phyloP scores from a whole-genome alignment of 2,888 invertebrate genomes.

The Drosophila kambysellisi region DNA sequence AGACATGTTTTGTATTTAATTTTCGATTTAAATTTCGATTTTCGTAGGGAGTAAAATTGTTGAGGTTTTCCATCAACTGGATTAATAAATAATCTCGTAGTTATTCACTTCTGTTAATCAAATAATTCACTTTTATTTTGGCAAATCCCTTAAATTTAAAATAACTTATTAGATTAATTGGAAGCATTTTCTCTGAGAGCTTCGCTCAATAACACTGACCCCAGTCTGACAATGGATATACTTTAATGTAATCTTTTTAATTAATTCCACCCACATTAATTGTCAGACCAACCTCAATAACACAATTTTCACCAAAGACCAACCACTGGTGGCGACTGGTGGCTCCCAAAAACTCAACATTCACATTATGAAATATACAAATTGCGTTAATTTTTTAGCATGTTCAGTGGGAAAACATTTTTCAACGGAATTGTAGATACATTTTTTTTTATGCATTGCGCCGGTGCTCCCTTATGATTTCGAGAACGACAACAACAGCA shows the following conservation, averaged over 20 bases:
- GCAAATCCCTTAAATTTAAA: not conserved
- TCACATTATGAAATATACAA: slow-evolving; percentile 62
- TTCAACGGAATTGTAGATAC: slow-evolving; percentile 36
- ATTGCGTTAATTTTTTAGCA: slow-evolving; percentile 73
- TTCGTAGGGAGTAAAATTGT: not conserved
- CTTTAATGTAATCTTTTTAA: slow-evolving; percentile 22
- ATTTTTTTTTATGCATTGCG: slow-evolving; percentile 13
- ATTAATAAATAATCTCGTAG: not conserved
- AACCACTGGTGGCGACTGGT: not conserved
- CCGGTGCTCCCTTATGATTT: slow-evolving; percentile 58
- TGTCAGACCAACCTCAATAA: slow-evolving; percentile 23
- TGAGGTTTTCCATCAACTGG: not conserved
- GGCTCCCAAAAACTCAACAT: slow-evolving; percentile 10
- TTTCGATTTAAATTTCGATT: not conserved
- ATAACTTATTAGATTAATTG: not conserved
- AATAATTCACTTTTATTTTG: not conserved
- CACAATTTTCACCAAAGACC: slow-evolving; percentile 47
- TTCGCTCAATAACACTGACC: not conserved
- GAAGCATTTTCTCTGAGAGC: not conserved
- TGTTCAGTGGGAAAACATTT: slow-evolving; percentile 53
- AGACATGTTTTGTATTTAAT: not conserved
- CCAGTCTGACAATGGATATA: not conserved
- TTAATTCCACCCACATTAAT: slow-evolving; percentile 29
- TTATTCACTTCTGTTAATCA: not conserved
- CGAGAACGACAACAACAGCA: slow-evolving; percentile 37